Percentiles rank a stretch among this genome's conserved stretches.
Evolutionary conservation across 2,797 vertebrate species (phyloP).

Genomic region (Carcharodon carcharias): DNA sequence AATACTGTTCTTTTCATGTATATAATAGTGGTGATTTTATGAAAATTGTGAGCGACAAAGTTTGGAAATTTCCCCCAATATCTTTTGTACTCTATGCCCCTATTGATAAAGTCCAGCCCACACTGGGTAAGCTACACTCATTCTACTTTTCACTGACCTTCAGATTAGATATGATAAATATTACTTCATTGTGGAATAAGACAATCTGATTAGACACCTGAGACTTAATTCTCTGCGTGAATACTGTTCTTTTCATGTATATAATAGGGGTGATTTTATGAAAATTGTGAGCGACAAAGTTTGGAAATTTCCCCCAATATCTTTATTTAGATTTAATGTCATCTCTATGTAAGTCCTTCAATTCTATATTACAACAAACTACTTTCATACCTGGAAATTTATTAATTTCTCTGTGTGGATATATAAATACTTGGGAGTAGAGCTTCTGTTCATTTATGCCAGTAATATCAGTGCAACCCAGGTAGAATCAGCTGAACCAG

Average conservation of each 20-base stretch:
- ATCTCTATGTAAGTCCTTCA: too few species aligned
- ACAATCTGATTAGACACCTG: not conserved
- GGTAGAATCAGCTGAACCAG: not conserved
- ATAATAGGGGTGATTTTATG: not conserved
- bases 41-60: not conserved
- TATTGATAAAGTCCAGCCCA: too few species aligned
- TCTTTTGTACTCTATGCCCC: not conserved
- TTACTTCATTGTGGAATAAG: not conserved
- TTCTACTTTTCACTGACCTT: not conserved
- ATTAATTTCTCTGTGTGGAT: too few species aligned
- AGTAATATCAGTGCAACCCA: not conserved
- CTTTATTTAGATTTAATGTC: not conserved
- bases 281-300: not conserved
- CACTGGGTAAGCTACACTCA: too few species aligned
- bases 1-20: not conserved
- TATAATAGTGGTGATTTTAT: not conserved
- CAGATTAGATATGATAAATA: not conserved
- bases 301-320: not conserved
- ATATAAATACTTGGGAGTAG: too few species aligned
- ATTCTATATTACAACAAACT: too few species aligned
- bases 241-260: not conserved
- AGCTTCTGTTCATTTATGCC: too few species aligned
- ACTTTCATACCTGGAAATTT: too few species aligned
- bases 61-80: not conserved
- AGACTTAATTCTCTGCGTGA: not conserved